Percentiles rank a stretch among this genome's conserved stretches.
Conservation (phyloP, 2,797 vertebrate genomes). For the Anguilla anguilla region DNA sequence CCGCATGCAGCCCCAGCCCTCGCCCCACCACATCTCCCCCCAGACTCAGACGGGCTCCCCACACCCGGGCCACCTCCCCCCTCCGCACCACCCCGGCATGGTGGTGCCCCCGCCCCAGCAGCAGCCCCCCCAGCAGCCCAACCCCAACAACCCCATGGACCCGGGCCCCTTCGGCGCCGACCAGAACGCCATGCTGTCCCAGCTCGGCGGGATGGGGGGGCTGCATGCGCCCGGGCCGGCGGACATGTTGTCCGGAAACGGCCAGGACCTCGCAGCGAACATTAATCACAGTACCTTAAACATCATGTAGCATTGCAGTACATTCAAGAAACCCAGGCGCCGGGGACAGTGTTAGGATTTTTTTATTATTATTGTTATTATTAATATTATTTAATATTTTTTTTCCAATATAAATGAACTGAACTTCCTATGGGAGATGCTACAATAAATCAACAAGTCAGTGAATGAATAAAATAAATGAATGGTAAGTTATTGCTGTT, state of each 20-base stretch:
- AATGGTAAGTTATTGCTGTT: conserved; percentile 86
- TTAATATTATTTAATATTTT: conserved; percentile 92
- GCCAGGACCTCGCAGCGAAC: conserved; percentile 88
- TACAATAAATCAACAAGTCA: conserved; percentile 77
- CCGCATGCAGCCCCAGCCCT: conserved; percentile 92
- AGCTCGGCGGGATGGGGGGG: conserved; percentile 88
- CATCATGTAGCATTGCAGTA: conserved; percentile 83
- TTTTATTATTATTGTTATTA: conserved; percentile 70
- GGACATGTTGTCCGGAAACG: conserved; percentile 87
- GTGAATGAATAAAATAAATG: conserved; percentile 80
- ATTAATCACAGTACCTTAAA: conserved; percentile 90
- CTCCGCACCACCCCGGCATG: conserved; percentile 81
- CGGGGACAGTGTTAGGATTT: conserved; percentile 74
- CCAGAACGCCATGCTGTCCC: conserved; percentile 94
- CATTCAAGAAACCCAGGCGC: conserved; percentile 64
- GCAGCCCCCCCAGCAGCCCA: conserved; percentile 71
- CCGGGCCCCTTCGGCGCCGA: conserved; percentile 89
- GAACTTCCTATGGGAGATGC: conserved; percentile 84
- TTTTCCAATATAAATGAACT: conserved; percentile 84
- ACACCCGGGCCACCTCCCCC: conserved; percentile 74
- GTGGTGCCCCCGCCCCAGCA: conserved; percentile 79
- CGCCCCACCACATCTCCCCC: conserved; percentile 85
- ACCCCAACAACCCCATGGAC: conserved; percentile 80
- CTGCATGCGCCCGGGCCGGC: conserved; percentile 85
- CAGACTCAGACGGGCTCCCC: conserved; percentile 91